A percentile compares a stretch with the other conserved stretches of the same genome.
Conservation (phyloP, 1,140 invertebrate genomes). For the Lepeophtheirus salmonis region DNA sequence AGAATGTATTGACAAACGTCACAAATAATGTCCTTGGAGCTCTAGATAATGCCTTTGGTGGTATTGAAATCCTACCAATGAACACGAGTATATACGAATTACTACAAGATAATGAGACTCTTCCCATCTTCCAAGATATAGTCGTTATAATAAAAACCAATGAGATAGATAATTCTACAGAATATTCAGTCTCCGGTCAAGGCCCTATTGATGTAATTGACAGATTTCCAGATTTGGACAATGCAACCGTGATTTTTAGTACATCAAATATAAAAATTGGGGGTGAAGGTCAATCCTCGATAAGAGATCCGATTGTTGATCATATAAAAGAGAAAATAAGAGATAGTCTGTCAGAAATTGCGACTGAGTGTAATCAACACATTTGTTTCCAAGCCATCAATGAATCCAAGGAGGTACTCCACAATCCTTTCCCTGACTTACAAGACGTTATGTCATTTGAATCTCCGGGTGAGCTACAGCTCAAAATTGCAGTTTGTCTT, state of each 20-base stretch:
- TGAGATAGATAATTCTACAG: neutral
- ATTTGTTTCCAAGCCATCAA: neutral
- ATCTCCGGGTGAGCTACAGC: neutral
- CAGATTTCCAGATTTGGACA: neutral
- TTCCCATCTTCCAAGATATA: slow-evolving; percentile 15
- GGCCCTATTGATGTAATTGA: neutral
- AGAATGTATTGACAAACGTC: neutral
- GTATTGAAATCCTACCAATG: neutral
- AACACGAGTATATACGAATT: neutral
- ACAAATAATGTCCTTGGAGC: slow-evolving; percentile 1
- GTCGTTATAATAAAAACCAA: neutral
- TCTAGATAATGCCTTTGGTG: neutral
- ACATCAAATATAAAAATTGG: neutral
- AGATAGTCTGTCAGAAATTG: neutral
- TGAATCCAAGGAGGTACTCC: too few species aligned
- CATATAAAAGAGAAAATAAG: neutral
- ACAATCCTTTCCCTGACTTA: neutral
- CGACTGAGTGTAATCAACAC: neutral
- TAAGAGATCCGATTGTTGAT: neutral
- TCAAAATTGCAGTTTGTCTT: neutral
- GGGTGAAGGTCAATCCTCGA: neutral
- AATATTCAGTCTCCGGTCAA: neutral
- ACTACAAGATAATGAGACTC: slow-evolving; percentile 6
- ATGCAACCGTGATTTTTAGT: slow-evolving; percentile 1
- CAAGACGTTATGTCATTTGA: neutral